Evolutionary conservation across 1,140 invertebrate species (phyloP), one percentile per base, ranked within the genome.

Genomic region (Trichomalopsis sarcophagae): DNA sequence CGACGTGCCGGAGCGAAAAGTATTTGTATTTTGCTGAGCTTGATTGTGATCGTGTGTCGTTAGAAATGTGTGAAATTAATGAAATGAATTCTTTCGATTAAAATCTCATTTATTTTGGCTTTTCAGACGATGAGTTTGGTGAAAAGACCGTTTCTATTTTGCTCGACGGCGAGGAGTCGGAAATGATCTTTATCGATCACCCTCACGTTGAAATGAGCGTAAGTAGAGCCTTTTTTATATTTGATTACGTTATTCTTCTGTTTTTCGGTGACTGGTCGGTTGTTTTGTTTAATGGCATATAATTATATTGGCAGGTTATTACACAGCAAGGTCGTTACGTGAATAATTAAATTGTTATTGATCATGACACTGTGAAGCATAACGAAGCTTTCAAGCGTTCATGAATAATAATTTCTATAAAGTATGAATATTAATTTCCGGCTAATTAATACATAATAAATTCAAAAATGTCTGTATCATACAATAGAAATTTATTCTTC

Each of bases 131-230:
- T 89, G 97, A 98, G 90, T 97, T 97, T 90, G 97, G 97, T 0
- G 97, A 98, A 92, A 97, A 97, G 92, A 97, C 97, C 0, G 97
- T 98, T n/a, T 97, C 97, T 0, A 96, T 99, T 5, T 92, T 98
- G 27, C 92, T 99, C 74, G 97, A 99, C 87, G 97, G 96, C 0
- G 97, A 98, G 90, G 97, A 98, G 91, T 98, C 97, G 0, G 97
- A 98, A 89, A 95, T 98, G 93, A 96, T 97, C 83, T 98, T 98
- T 90, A 97, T 98, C 76, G 97, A 98, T 91, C 97, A 98, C 93
- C 97, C 97, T 0, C 95, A 96, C 85, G 94, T 95, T 11, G 97
- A 97, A 92, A 97, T 97, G 96, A 97, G 96, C 90, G 97, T 97
- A 93, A 96, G 96, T 95, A 78, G 44, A 11, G 11, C n/a, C 33